Conservation (phyloP, 2,888 invertebrate species). For the Andrena trimmerana region DNA sequence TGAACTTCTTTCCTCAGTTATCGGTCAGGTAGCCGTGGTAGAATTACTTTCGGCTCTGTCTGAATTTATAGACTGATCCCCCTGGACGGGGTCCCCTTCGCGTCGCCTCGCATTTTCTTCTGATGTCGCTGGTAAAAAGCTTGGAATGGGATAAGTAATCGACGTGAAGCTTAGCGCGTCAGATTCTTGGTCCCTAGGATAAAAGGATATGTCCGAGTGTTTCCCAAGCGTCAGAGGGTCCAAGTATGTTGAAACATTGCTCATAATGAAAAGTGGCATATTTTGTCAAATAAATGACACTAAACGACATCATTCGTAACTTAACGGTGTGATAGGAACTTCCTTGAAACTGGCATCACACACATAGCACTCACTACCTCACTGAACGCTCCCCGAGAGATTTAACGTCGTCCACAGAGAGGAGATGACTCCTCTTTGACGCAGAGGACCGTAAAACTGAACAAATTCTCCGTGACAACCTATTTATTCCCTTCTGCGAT, state of each 20-base stretch:
- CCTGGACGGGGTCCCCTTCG: slow-evolving; percentile 2
- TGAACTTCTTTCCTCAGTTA: slow-evolving; percentile 68
- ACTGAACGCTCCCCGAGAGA: not conserved
- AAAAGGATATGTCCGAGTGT: not conserved
- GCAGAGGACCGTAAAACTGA: slow-evolving; percentile 7
- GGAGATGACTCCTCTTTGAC: slow-evolving; percentile 15
- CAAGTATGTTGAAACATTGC: no score
- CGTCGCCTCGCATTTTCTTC: slow-evolving; percentile 13
- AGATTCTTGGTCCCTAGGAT: not conserved
- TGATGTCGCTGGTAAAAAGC: not conserved
- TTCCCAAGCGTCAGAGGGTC: no score
- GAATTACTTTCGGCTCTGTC: slow-evolving; percentile 74
- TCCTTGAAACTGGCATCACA: not conserved
- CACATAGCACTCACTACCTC: not conserved
- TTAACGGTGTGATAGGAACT: not conserved
- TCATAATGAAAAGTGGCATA: no score
- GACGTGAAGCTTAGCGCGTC: slow-evolving; percentile 18
- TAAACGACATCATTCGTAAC: no score
- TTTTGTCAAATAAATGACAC: no score
- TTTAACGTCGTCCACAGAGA: not conserved
- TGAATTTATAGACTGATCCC: slow-evolving; percentile 68
- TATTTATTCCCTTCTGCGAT: not conserved
- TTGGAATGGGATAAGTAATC: slow-evolving; percentile 17
- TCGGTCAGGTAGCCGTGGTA: slow-evolving; percentile 61
- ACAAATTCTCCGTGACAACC: not conserved